Percentiles rank a stretch among this genome's conserved stretches.
Conservation (phyloP, 2,113 vertebrate species). For the Muntiacus reevesi region DNA sequence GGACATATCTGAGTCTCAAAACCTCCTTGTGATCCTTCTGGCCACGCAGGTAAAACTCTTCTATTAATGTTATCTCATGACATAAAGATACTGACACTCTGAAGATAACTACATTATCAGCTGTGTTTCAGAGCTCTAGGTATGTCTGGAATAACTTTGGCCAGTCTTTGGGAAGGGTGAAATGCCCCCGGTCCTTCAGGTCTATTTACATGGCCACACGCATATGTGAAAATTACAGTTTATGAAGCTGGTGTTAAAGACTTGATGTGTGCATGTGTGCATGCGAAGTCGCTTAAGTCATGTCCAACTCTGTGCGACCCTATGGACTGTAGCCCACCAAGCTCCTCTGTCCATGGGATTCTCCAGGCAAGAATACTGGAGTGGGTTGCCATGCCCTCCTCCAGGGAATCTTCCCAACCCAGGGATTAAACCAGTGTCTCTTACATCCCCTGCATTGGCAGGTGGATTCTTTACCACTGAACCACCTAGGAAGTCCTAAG, state of each 20-base stretch:
- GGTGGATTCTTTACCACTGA: background rate
- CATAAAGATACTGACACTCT: background rate
- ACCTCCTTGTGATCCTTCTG: background rate
- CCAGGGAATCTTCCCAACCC: background rate
- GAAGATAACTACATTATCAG: background rate
- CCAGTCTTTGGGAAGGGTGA: background rate
- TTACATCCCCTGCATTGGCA: background rate
- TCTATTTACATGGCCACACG: background rate
- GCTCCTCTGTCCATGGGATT: background rate
- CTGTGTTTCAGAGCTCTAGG: background rate
- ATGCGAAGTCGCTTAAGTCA: accelerated
- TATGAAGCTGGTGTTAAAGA: background rate
- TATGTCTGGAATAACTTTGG: background rate
- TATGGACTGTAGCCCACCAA: background rate
- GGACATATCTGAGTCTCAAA: background rate
- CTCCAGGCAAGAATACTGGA: background rate
- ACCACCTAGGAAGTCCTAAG: background rate
- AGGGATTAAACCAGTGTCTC: background rate
- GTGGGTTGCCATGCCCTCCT: background rate
- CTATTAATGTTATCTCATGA: background rate
- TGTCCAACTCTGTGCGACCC: background rate
- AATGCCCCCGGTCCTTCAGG: background rate
- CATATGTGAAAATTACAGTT: background rate
- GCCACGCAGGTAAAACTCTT: background rate
- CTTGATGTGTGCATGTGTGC: background rate